These are phyloP conservation scores for Ecdyonurus torrentis DNA, from an alignment of 2,888 invertebrate species.

Conservation along the genomic window DNA sequence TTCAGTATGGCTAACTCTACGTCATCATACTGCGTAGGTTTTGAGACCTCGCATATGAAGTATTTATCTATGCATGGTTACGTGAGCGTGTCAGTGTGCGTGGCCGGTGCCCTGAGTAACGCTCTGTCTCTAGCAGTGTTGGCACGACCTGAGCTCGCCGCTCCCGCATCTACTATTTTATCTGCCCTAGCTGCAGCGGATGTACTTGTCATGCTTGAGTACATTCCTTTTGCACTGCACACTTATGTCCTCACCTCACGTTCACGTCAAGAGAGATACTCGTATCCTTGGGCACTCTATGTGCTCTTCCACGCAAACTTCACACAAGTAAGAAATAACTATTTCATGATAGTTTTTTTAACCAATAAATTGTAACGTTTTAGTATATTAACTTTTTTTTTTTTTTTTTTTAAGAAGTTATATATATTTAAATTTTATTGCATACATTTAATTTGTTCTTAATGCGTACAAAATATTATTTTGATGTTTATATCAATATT, in stretches of 20 bases:
- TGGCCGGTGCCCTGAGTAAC: constrained; percentile 80
- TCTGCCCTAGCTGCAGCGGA: constrained; percentile 84
- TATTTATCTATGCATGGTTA: neutral
- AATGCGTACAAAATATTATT: too few relatives aligned
- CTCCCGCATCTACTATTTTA: constrained; percentile 81
- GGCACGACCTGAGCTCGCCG: constrained; percentile 75
- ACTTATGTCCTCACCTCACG: constrained; percentile 9
- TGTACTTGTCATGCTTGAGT: constrained; percentile 85
- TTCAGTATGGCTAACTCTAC: neutral
- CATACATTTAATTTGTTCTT: too few relatives aligned
- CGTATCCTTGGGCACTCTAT: constrained; percentile 63
- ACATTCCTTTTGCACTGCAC: constrained; percentile 60
- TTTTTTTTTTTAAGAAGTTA: too few relatives aligned
- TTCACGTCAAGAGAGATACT: constrained; percentile 16
- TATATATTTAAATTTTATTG: too few relatives aligned
- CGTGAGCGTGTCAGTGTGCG: constrained; percentile 45
- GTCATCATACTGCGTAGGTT: neutral
- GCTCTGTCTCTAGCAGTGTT: constrained; percentile 82
- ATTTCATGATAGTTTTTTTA: neutral
- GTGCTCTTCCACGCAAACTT: constrained; percentile 84
- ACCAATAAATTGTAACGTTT: too few relatives aligned
- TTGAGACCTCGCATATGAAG: neutral
- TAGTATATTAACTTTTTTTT: too few relatives aligned
- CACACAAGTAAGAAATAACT: constrained; percentile 52
- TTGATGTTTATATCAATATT: neutral